Percentiles rank a stretch among this genome's conserved stretches.
phyloP scores from a whole-genome alignment of 2,797 vertebrate species.

The Botia almorhae region DNA sequence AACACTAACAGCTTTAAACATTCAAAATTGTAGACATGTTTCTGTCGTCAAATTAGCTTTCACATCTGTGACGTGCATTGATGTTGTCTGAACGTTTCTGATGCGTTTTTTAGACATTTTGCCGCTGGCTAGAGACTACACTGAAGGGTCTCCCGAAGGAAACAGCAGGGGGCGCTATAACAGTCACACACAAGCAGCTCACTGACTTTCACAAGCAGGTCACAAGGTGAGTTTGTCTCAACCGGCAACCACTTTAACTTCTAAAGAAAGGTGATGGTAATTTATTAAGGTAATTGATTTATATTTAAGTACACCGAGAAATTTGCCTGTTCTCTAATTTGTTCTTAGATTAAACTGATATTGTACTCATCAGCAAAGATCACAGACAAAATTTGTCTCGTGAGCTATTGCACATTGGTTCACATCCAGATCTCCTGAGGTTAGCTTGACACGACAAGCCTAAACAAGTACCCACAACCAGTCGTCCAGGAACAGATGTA shows the following conservation, averaged over 20 bases:
- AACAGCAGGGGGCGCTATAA: slow-evolving; percentile 90
- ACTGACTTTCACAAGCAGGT: slow-evolving; percentile 99
- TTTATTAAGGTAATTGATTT: too few relatives aligned
- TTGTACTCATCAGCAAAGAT: not conserved
- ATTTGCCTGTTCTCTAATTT: not conserved
- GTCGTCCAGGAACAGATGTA: slow-evolving; percentile 2
- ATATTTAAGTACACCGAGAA: not conserved
- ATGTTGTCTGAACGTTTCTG: not conserved
- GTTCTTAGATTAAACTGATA: not conserved
- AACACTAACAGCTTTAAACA: too few relatives aligned
- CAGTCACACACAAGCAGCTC: slow-evolving; percentile 96
- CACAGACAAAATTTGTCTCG: not conserved
- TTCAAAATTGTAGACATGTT: too few relatives aligned
- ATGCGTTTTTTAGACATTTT: slow-evolving; percentile 83
- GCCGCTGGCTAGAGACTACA: slow-evolving; percentile 93
- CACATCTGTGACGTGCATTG: not conserved
- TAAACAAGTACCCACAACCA: slow-evolving; percentile 27
- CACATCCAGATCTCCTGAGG: not conserved
- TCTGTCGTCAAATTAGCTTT: not conserved
- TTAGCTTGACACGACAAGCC: slow-evolving; percentile 14
- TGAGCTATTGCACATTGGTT: not conserved
- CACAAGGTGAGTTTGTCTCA: slow-evolving; percentile 85
- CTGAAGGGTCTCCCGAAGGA: slow-evolving; percentile 95
- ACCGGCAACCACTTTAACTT: not conserved
- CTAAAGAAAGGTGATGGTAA: too few relatives aligned